These are phyloP conservation scores for Aphaenogaster floridana DNA, from an alignment of 1,140 invertebrate species.

Conservation along the genomic window DNA sequence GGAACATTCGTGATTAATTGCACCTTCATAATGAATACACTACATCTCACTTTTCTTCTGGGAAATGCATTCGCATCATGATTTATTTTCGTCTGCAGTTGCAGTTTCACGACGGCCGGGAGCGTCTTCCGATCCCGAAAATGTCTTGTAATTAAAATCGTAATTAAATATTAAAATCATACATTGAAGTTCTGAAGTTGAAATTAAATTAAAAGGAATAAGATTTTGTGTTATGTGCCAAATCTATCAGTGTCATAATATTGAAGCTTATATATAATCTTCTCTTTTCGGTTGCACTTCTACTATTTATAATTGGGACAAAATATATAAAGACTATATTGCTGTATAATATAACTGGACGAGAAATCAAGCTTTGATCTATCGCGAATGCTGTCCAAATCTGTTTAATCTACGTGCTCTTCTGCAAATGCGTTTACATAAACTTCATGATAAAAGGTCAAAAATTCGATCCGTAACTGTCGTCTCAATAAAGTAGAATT, in stretches of 20 bases:
- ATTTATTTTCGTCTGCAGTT: conserved; percentile 8
- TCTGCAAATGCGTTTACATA: not conserved
- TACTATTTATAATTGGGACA: not conserved
- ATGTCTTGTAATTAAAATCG: not conserved
- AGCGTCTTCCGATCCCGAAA: conserved; percentile 25
- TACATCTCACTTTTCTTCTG: conserved; percentile 33
- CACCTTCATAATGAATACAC: conserved; percentile 47
- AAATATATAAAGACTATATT: not conserved
- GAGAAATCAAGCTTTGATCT: not conserved
- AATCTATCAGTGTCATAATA: no score
- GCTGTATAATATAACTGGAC: not conserved
- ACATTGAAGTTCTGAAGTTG: not conserved
- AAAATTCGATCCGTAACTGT: not conserved
- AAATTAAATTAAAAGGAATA: not conserved
- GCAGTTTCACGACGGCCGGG: not conserved
- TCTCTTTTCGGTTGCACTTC: not conserved
- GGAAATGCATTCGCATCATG: conserved; percentile 47
- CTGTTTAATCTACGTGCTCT: not conserved
- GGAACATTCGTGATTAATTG: conserved; percentile 57
- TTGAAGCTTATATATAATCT: not conserved
- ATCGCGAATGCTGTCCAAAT: not conserved
- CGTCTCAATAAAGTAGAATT: not conserved
- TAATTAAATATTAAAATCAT: no score
- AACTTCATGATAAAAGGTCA: not conserved
- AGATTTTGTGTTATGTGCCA: not conserved